phyloP scores from a whole-genome alignment of 2,888 invertebrate species.

The Meiosimyza decipiens region DNA sequence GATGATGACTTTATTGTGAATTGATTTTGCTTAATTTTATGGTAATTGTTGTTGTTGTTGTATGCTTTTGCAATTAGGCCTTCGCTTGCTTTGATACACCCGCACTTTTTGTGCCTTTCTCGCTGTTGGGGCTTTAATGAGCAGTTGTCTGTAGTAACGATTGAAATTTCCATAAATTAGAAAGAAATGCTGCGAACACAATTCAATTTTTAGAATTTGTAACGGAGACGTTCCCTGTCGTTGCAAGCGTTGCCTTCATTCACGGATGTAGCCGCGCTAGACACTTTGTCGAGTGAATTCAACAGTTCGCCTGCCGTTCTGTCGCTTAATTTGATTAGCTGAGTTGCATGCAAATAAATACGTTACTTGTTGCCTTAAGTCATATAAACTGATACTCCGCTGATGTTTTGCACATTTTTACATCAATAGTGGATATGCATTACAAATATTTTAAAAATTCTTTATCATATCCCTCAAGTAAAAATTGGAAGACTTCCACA shows the following conservation, averaged over 20 bases:
- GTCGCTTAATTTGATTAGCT: constrained; percentile 22
- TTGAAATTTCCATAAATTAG: constrained; percentile 60
- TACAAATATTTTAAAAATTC: too few relatives aligned
- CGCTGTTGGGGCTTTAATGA: constrained; percentile 5
- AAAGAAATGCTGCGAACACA: constrained; percentile 33
- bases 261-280: not conserved
- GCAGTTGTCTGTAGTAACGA: constrained; percentile 58
- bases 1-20: constrained; percentile 37
- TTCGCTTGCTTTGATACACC: constrained; percentile 34
- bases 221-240: constrained; percentile 33
- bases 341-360: not conserved
- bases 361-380: constrained; percentile 7
- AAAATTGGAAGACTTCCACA: too few relatives aligned
- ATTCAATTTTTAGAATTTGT: constrained; percentile 31
- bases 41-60: not conserved
- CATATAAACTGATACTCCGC: too few relatives aligned
- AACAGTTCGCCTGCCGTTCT: constrained; percentile 22
- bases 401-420: too few relatives aligned
- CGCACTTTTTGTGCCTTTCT: constrained; percentile 40
- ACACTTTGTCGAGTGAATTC: not conserved
- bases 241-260: not conserved
- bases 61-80: constrained; percentile 19
- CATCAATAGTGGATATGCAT: too few relatives aligned
- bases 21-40: constrained; percentile 24
- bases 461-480: too few relatives aligned